Base-by-base conservation (phyloP, 23 tunicate species). In the Halocynthia aurantium region DNA sequence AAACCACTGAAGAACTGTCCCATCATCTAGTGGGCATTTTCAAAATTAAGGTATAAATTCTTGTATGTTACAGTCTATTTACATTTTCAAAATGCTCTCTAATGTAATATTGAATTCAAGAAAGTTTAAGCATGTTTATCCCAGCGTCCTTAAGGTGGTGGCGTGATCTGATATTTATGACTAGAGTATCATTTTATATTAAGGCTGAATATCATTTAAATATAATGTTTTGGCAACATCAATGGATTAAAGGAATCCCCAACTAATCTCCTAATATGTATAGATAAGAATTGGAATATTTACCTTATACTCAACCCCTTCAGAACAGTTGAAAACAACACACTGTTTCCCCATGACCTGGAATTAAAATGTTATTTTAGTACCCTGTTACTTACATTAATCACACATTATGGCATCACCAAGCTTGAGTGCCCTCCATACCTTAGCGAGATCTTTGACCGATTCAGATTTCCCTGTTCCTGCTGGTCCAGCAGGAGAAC, bases 401-500 rank as follows among this genome's bases (percentile, higher is more conserved):
- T 31, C 44, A 31, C 44, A 31, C 44, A 31, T 31, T 31, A 31
- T 31, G 44, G 2, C 44, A 31, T 31, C 44, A 31, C 44, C 44
- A 31, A 31, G 44, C 44, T 31, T 31, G 2, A 31, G 44, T 31
- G 44, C 44, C 44, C 2, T 31, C 72, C 20, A 10, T 15, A 92
- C 98, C 92, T 92, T 92, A 10, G 98, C 98, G 20, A 92, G 71
- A 56, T 92, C 98, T 53, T 92, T 92, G 7, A 92, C 98, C 13
- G 98, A 87, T 69, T 92, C 98, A 21, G 98, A 92, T 75, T 92
- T 92, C 52, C 98, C 98, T n/a, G 98, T 92, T 50, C 98, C 98
- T 8, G 98, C 98, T 17, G 98, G 98, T 7, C 98, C 98, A 58
- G 98, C 98, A 44, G 98, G 98, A 19, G 98, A 92, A 44, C 98